These are phyloP conservation scores for Cyprinella venusta DNA, from an alignment of 2,797 vertebrate genomes.

Conservation along the genomic window DNA sequence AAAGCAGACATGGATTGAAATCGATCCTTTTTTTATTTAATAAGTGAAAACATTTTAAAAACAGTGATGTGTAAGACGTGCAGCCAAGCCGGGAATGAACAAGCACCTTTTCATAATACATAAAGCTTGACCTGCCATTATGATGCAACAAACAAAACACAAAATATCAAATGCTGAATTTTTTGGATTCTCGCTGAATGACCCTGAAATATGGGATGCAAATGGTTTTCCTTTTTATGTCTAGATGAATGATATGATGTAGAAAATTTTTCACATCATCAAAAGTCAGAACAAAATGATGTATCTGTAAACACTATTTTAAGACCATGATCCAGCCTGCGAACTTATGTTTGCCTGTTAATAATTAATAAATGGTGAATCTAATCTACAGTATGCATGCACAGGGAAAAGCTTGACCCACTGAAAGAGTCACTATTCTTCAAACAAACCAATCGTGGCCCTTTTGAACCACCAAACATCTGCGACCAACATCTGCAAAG, in stretches of 20 bases:
- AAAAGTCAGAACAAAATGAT: neutral
- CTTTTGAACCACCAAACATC: conserved; percentile 31
- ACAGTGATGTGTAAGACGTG: conserved; percentile 27
- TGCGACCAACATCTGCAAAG: conserved; percentile 28
- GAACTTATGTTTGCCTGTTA: neutral
- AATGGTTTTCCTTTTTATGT: neutral
- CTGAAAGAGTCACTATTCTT: conserved; percentile 21
- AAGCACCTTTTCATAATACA: conserved; percentile 9
- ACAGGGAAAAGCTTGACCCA: neutral
- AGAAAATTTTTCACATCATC: neutral
- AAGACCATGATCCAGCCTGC: conserved; percentile 1
- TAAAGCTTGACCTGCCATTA: neutral
- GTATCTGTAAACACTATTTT: neutral
- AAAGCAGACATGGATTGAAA: neutral
- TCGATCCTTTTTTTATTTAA: conserved; percentile 3
- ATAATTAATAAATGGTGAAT: neutral
- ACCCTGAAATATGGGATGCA: neutral
- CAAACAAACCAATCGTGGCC: conserved; percentile 14
- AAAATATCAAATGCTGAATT: neutral
- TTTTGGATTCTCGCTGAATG: neutral
- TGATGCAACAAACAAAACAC: neutral
- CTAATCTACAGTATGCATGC: conserved; percentile 5
- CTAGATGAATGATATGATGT: neutral
- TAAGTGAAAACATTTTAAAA: conserved; percentile 5
- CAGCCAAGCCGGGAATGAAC: conserved; percentile 10